These are phyloP conservation scores for Lucinisca nassula DNA, from an alignment of 2,888 invertebrate species.

Conservation along the genomic window DNA sequence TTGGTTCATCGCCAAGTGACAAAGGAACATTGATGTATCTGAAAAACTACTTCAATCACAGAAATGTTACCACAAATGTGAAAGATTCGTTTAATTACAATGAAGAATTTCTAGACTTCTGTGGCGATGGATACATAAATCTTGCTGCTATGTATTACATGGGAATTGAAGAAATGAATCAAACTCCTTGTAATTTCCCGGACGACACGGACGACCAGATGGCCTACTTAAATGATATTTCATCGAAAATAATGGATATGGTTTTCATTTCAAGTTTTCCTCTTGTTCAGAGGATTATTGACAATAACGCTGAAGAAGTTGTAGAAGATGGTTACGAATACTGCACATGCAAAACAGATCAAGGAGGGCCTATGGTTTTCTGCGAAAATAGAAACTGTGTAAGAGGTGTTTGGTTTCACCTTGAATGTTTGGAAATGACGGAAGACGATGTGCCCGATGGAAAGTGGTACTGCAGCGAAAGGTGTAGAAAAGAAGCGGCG, in stretches of 20 bases:
- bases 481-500: neutral
- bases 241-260: conserved; percentile 40
- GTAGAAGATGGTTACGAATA: neutral
- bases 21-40: conserved; percentile 55
- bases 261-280: conserved; percentile 33
- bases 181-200: conserved; percentile 26
- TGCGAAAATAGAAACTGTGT: conserved; percentile 46
- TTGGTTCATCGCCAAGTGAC: conserved; percentile 34
- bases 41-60: conserved; percentile 57
- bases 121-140: conserved; percentile 35
- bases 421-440: conserved; percentile 42
- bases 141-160: conserved; percentile 42
- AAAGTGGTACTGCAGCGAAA: conserved; percentile 34
- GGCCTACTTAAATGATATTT: neutral
- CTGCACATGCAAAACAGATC: conserved; percentile 36
- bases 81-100: conserved; percentile 58
- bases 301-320: too few relatives aligned
- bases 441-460: conserved; percentile 46
- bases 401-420: conserved; percentile 48
- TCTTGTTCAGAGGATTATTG: conserved; percentile 10
- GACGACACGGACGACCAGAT: neutral
- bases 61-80: conserved; percentile 53
- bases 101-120: conserved; percentile 54
- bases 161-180: neutral
- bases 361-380: conserved; percentile 31